phyloP scores from a whole-genome alignment of 92 coral and sea anemone genomes.

The Pocillopora grandis region DNA sequence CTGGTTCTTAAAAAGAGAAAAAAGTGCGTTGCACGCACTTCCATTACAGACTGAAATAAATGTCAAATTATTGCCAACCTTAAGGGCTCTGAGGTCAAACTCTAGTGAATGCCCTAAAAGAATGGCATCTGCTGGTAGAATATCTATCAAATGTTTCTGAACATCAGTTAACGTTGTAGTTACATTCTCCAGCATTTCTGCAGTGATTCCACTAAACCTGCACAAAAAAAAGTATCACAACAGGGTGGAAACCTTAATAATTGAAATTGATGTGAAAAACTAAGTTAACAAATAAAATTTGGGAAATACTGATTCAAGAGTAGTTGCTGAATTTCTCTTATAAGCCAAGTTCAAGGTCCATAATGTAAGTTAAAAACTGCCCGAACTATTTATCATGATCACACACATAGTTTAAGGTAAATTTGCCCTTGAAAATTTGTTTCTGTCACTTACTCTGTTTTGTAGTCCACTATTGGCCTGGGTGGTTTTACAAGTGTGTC shows the following conservation, averaged over 20 bases:
- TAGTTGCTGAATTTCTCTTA: too few relatives aligned
- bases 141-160: constrained; percentile 62
- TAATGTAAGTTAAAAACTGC: neutral
- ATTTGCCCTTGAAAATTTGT: neutral
- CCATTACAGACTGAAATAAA: neutral
- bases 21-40: too few relatives aligned
- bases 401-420: too few relatives aligned
- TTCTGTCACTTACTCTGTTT: constrained; percentile 66
- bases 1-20: too few relatives aligned
- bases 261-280: too few relatives aligned
- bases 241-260: too few relatives aligned
- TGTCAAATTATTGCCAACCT: neutral
- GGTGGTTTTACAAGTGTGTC: constrained; percentile 91
- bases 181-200: constrained; percentile 68
- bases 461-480: constrained; percentile 75
- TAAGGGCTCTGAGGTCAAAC: constrained; percentile 58
- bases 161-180: constrained; percentile 82
- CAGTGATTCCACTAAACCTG: constrained; percentile 97
- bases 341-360: too few relatives aligned
- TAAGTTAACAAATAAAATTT: too few relatives aligned
- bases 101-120: constrained; percentile 92
- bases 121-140: constrained; percentile 82
- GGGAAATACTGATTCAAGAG: too few relatives aligned
- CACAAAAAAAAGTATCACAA: neutral
- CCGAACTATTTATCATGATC: neutral